A percentile compares a stretch with the other conserved stretches of the same genome.
Conservation (phyloP, 2,888 invertebrate species). For the Callimorpha dominula region DNA sequence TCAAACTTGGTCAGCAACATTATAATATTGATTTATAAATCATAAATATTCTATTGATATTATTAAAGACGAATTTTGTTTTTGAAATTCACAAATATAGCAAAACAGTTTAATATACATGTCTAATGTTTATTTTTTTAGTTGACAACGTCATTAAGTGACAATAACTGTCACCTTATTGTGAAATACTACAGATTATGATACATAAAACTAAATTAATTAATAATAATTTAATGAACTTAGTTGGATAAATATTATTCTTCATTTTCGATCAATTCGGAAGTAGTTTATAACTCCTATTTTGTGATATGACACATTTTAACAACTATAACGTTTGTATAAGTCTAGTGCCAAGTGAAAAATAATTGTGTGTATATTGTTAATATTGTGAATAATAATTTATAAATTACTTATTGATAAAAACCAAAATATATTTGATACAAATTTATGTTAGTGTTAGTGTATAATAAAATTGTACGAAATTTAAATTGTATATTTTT, state of each 20-base stretch:
- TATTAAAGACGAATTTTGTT: background rate
- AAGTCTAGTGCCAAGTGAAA: background rate
- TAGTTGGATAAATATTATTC: background rate
- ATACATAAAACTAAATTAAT: too few species aligned
- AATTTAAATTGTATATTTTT: constrained; percentile 10
- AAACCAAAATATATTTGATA: constrained; percentile 70
- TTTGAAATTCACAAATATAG: background rate
- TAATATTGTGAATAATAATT: constrained; percentile 74
- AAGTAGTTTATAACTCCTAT: background rate
- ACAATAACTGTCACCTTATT: too few species aligned
- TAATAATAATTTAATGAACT: background rate
- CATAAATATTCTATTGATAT: too few species aligned
- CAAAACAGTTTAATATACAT: too few species aligned
- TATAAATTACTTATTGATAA: constrained; percentile 57
- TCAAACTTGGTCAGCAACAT: background rate
- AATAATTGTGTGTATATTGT: constrained; percentile 28
- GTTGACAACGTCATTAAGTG: too few species aligned
- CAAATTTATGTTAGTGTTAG: constrained; percentile 70
- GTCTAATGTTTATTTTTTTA: too few species aligned
- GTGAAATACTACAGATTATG: too few species aligned
- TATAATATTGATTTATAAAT: background rate
- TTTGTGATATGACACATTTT: background rate
- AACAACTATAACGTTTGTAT: background rate
- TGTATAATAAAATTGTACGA: constrained; percentile 74
- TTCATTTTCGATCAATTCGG: background rate